Percentiles rank a stretch among this genome's conserved stretches.
Evolutionary conservation across 23 tunicate genomes (phyloP).

Genomic region (Corella eumyota): DNA sequence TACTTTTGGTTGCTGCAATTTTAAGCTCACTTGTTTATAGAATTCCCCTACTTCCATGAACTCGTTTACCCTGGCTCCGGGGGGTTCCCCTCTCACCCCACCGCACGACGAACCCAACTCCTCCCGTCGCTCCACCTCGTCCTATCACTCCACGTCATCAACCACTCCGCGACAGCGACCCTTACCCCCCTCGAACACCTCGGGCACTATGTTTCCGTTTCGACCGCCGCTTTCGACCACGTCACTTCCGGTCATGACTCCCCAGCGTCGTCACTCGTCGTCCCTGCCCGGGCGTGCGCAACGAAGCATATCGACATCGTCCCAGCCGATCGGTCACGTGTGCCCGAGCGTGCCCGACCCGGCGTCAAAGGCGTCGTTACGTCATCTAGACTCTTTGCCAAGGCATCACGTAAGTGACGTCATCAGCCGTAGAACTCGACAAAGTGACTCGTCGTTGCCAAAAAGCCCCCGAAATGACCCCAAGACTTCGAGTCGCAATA

Average conservation of each 20-base stretch:
- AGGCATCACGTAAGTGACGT: no score
- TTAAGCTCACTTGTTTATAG: no score
- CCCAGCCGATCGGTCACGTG: neutral
- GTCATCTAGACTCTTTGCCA: no score
- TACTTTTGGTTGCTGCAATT: no score
- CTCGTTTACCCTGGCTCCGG: slow-evolving; percentile 23
- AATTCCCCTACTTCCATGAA: slow-evolving; percentile 20
- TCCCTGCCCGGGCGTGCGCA: slow-evolving; percentile 36
- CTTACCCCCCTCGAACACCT: neutral
- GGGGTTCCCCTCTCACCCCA: slow-evolving; percentile 27
- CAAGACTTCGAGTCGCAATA: neutral
- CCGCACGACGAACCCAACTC: slow-evolving; percentile 1
- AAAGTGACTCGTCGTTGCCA: no score
- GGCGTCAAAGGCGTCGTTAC: neutral
- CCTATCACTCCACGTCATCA: slow-evolving; percentile 36
- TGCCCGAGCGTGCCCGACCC: neutral
- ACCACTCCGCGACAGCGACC: slow-evolving; percentile 19
- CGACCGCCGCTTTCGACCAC: slow-evolving; percentile 50
- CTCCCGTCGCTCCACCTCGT: slow-evolving; percentile 27
- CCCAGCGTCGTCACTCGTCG: slow-evolving; percentile 47
- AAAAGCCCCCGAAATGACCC: no score
- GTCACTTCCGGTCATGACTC: slow-evolving; percentile 11
- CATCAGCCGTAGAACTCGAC: no score
- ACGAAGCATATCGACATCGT: slow-evolving; percentile 5
- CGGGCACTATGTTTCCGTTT: slow-evolving; percentile 5